These are phyloP conservation scores for Heteromormyrus szaboi DNA, from an alignment of 2,797 vertebrate species.

Conservation along the genomic window DNA sequence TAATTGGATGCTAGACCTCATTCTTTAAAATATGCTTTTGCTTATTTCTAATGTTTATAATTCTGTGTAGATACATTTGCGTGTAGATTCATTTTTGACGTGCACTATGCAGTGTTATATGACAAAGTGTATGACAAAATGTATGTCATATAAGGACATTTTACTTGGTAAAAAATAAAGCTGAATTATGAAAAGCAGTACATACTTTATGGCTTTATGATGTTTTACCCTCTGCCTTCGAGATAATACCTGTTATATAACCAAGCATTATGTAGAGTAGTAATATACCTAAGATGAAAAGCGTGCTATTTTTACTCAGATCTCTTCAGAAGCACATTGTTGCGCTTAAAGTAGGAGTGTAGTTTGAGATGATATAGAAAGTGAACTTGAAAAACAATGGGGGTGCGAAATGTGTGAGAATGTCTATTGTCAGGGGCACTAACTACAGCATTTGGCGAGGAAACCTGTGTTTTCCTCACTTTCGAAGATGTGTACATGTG, in stretches of 20 bases:
- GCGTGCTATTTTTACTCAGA: not conserved
- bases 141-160: not conserved
- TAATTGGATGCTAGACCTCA: not conserved
- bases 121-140: not conserved
- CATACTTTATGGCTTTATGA: not conserved
- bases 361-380: not conserved
- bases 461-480: not conserved
- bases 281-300: not conserved
- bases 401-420: not conserved
- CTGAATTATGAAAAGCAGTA: not conserved
- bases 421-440: not conserved
- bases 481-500: conserved; percentile 6
- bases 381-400: not conserved
- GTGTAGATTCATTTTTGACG: not conserved
- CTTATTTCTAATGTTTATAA: not conserved
- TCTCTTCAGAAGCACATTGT: not conserved
- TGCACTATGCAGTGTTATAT: not conserved
- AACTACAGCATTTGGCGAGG: not conserved
- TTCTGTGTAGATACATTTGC: not conserved
- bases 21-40: not conserved
- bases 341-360: not conserved
- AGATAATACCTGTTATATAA: not conserved
- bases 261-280: not conserved
- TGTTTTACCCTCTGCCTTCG: not conserved
- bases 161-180: not conserved